Evolutionary conservation across 2,113 vertebrate species (phyloP), one percentile per base, ranked within the genome.

Genomic region (Oreochromis tanganicae): DNA sequence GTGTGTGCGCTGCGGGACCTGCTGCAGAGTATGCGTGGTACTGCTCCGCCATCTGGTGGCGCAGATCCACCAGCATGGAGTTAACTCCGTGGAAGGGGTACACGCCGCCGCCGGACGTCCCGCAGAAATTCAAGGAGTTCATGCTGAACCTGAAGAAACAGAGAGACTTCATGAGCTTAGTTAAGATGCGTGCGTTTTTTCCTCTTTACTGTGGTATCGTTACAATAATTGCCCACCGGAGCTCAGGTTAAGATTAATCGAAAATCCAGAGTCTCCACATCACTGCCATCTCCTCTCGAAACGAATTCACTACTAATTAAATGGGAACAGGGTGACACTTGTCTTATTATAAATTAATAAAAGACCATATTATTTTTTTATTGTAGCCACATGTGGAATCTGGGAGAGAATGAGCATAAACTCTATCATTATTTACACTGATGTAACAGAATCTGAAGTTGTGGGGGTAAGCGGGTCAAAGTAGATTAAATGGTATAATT

Each of bases 31-130:
- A 93, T 16, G 89, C 46, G 78, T 88, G 95, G 91, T 96, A 95
- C 88, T 93, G 96, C 38, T 94, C 91, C 80, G 95, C 93, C 95
- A 95, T 87, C 95, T 96, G 96, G 78, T 96, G 97, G 94, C 96
- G 95, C 5, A 96, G 87, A 71, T 96, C 96, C 43, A 93, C 92
- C 78, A 96, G 85, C 86, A 96, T 43, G 27, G 96, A 80, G 92
- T 85, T 93, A 2, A 94, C 79, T 5, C 89, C 87, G 78, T 93
- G 95, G 21, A 94, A 71, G 0, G 94, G 93, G 43, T 89, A 92
- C 19, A 84, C 83, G 2, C 29, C 86, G 1, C 56, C 46, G 36
- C 86, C 17, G 52, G 94, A 27, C 27, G 91, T 50, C 24, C 95
- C 93, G 83, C 94, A 95, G 83, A 96, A 96, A 94, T 92, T 93